These are phyloP conservation scores for Pemphredon lugubris DNA, from an alignment of 2,888 invertebrate species.

Conservation along the genomic window DNA sequence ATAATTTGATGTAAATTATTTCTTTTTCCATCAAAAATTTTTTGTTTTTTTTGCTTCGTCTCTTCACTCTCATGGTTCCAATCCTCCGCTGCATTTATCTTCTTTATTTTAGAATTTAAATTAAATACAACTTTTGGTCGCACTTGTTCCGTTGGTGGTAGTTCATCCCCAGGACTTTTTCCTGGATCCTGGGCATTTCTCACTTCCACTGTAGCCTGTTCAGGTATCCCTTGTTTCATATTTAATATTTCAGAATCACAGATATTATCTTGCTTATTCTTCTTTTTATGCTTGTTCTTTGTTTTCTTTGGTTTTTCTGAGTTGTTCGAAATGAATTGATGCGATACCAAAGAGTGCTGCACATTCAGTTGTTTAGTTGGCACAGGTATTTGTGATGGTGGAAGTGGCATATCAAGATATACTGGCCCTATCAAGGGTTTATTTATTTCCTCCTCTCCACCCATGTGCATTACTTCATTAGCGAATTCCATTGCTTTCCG, in stretches of 20 bases:
- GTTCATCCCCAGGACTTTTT: conserved; percentile 12
- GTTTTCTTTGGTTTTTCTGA: conserved; percentile 26
- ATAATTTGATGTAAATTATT: conserved; percentile 13
- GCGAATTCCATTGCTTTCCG: conserved; percentile 78
- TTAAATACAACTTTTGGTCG: conserved; percentile 73
- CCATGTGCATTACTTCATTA: conserved; percentile 73
- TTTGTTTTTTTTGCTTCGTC: neutral
- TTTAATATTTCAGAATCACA: conserved; percentile 1
- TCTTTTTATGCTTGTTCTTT: conserved; percentile 14
- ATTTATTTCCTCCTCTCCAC: conserved; percentile 9
- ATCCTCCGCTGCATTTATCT: conserved; percentile 62
- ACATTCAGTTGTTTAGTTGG: conserved; percentile 5
- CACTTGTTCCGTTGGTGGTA: conserved; percentile 39
- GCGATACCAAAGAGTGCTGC: neutral
- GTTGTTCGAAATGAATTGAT: neutral
- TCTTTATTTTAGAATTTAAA: conserved; percentile 65
- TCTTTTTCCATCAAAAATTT: neutral
- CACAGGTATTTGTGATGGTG: conserved; percentile 23
- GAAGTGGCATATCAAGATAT: neutral
- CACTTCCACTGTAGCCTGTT: neutral
- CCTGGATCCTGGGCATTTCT: conserved; percentile 16
- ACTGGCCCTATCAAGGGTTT: no score
- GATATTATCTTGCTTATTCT: conserved; percentile 6
- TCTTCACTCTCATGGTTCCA: conserved; percentile 56
- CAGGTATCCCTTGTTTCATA: conserved; percentile 4